A percentile compares a stretch with the other conserved stretches of the same genome.
Evolutionary conservation across 2,888 invertebrate genomes (phyloP).

Genomic region (Oxytorus armatus): DNA sequence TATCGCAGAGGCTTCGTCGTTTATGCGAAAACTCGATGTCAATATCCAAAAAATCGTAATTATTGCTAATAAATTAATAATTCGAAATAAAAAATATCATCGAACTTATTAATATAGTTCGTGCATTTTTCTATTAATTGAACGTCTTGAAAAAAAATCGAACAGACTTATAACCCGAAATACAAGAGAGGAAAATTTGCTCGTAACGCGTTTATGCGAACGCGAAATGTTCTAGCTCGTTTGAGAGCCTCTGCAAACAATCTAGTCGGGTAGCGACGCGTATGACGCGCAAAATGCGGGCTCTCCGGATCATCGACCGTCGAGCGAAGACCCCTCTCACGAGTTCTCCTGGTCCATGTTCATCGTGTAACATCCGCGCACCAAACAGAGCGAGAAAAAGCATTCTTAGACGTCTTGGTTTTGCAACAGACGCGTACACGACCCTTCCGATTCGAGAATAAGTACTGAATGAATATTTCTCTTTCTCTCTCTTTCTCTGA

Average conservation of each 20-base stretch:
- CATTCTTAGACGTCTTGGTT: conserved; percentile 63
- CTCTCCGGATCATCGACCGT: conserved; percentile 82
- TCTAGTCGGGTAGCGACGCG: conserved; percentile 84
- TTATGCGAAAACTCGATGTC: no score
- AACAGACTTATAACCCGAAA: no score
- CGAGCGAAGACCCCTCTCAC: conserved; percentile 59
- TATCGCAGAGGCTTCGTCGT: background rate
- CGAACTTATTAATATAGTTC: no score
- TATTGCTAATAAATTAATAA: no score
- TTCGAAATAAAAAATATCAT: no score
- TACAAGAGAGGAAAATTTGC: background rate
- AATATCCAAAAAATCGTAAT: background rate
- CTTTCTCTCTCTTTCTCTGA: background rate
- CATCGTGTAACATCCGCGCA: conserved; percentile 51
- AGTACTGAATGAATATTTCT: conserved; percentile 78
- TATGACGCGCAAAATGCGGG: conserved; percentile 85
- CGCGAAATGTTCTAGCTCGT: conserved; percentile 60
- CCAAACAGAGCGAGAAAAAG: conserved; percentile 69
- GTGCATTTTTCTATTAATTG: no score
- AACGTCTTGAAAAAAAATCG: no score
- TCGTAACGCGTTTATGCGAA: background rate
- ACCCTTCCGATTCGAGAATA: conserved; percentile 61
- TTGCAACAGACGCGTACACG: conserved; percentile 49
- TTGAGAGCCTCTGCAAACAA: conserved; percentile 85
- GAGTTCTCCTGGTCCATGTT: conserved; percentile 10